phyloP scores from a whole-genome alignment of 1,140 invertebrate species.

The Micrasema longulum region DNA sequence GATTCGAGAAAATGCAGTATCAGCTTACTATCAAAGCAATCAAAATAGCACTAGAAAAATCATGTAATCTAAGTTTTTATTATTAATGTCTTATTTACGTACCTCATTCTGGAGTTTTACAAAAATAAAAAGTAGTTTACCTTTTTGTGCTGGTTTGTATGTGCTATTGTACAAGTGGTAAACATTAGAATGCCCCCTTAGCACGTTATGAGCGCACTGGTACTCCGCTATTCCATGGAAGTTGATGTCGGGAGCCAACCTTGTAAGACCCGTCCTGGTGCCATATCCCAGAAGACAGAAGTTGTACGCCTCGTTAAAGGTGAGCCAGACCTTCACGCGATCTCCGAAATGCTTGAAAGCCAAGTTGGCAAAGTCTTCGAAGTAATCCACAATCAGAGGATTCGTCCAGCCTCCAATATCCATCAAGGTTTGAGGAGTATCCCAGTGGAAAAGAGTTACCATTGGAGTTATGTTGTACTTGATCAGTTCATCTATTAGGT shows the following conservation, averaged over 20 bases:
- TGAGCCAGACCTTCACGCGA: constrained; percentile 59
- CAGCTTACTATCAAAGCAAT: no score
- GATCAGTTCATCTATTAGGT: constrained; percentile 60
- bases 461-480: constrained; percentile 62
- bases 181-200: constrained; percentile 69
- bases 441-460: constrained; percentile 57
- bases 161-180: constrained; percentile 62
- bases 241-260: constrained; percentile 51
- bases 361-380: constrained; percentile 63
- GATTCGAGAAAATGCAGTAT: no score
- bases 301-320: constrained; percentile 60
- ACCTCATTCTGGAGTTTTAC: no score
- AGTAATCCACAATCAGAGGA: constrained; percentile 60
- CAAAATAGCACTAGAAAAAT: no score
- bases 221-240: constrained; percentile 62
- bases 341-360: constrained; percentile 62
- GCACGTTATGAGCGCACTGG: constrained; percentile 66
- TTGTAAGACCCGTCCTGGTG: constrained; percentile 47
- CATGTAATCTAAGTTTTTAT: no score
- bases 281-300: constrained; percentile 51
- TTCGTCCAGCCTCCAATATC: constrained; percentile 54
- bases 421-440: constrained; percentile 52
- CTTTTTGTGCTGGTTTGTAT: constrained; percentile 23
- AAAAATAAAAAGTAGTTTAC: no score
- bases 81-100: no score